Evolutionary conservation across 2,888 invertebrate species (phyloP), one percentile per base, ranked within the genome.

Genomic region (Aricia artaxerxes): DNA sequence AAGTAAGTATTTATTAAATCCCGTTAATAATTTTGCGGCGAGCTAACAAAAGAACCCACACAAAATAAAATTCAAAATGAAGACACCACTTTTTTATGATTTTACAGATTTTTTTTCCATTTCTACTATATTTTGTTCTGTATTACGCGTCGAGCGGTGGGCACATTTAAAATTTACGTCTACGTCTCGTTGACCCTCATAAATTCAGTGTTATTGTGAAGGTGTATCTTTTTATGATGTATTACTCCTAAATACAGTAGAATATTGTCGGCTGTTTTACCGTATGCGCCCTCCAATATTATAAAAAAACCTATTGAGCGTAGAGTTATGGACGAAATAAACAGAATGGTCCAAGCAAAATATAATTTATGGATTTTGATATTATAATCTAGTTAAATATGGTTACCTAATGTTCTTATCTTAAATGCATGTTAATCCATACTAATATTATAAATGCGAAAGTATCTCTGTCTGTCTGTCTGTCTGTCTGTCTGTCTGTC

Each of bases 171-270:
- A 75, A 75, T 75, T 53, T 75, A 75, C 75, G 49, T 53, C 11
- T 49, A 11, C 75, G 44, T 13, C 16, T 53, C 31, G 24, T 31
- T 49, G 75, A 75, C 75, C 75, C 75, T 75, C 75, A 53, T 75
- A 75, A 75, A 75, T 75, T 53, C 75, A 11, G 75, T 31, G 75
- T 49, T 53, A 75, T 75, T 75, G 75, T 75, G 44, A 75, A 49
- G 13, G 75, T 53, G 75, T 49, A 75, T 75, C 5, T 69, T 69
- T 38, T 69, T 69, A 38, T 69, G 73, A 73, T 73, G 24, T 73
- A 73, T 78, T 53, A 53, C 53, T 2, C 44, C 78, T 44, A 13
- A 31, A 61, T 64, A 64, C 6, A 38, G 60, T 40, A 61, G 53
- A 9, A 13, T 76, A 76, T 76, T 31, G 61, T 61, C 24, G 61